Evolutionary conservation across 1,140 invertebrate genomes (phyloP).

Genomic region (Drosophila seguyi): DNA sequence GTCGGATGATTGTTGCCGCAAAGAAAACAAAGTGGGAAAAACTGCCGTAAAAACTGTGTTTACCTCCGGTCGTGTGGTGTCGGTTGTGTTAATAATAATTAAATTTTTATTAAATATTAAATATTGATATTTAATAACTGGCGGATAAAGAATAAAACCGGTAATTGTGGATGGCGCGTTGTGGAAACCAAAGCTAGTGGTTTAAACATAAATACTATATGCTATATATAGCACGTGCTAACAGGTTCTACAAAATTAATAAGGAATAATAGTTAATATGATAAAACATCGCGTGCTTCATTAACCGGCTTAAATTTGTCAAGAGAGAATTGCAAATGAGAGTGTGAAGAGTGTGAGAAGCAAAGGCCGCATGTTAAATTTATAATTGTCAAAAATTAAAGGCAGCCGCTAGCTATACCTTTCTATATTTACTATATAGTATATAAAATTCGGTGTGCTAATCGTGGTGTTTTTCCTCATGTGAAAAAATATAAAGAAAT

Average conservation of each 20-base stretch:
- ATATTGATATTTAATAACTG: background rate
- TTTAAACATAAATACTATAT: background rate
- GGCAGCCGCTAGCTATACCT: background rate
- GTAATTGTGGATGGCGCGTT: constrained; percentile 5
- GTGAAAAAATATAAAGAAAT: constrained; percentile 10
- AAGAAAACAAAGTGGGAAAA: background rate
- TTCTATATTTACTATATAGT: constrained; percentile 5
- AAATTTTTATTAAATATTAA: background rate
- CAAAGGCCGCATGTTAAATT: constrained; percentile 38
- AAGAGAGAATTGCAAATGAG: constrained; percentile 3
- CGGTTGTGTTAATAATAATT: constrained; percentile 1
- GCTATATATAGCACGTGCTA: constrained; percentile 43
- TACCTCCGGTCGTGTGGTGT: constrained; percentile 5
- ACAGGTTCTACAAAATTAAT: constrained; percentile 22
- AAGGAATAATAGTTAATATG: constrained; percentile 8
- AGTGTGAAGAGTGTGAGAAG: constrained; percentile 17
- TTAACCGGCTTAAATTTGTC: constrained; percentile 17
- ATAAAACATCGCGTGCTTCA: constrained; percentile 6
- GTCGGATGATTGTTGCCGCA: constrained; percentile 3
- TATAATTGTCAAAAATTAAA: constrained; percentile 9
- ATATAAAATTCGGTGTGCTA: constrained; percentile 17
- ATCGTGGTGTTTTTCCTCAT: constrained; percentile 8
- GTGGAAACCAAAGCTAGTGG: background rate
- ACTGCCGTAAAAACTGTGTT: background rate
- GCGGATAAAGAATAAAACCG: background rate